Evolutionary conservation across 2,888 invertebrate genomes (phyloP).

Genomic region (Sphecodes monilicornis): DNA sequence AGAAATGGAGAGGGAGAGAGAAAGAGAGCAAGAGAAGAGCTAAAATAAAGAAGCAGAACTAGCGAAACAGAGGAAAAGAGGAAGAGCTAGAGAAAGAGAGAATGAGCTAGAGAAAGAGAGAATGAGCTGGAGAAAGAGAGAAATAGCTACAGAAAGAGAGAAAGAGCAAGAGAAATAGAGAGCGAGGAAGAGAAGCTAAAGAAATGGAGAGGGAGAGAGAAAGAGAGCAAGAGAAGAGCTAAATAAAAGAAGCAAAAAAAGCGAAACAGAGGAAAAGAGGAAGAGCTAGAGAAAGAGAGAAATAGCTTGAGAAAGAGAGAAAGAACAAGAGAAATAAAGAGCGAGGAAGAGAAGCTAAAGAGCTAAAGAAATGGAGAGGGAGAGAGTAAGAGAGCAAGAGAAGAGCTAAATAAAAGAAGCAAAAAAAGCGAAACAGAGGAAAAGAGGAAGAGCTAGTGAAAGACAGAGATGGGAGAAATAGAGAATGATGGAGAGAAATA

Average conservation of each 20-base stretch:
- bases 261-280: too few relatives aligned
- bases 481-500: conserved; percentile 9
- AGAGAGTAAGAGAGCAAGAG: too few relatives aligned
- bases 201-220: too few relatives aligned
- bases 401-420: too few relatives aligned
- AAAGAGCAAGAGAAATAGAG: conserved; percentile 11
- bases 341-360: too few relatives aligned
- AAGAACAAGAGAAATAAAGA: conserved; percentile 10
- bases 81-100: background rate
- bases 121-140: background rate
- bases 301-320: background rate
- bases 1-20: background rate
- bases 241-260: too few relatives aligned
- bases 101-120: background rate
- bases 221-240: too few relatives aligned
- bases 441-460: conserved; percentile 20
- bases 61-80: too few relatives aligned
- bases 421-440: too few relatives aligned
- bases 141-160: background rate
- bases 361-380: too few relatives aligned
- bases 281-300: background rate
- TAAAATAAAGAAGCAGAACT: too few relatives aligned
- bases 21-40: conserved; percentile 9
- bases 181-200: too few relatives aligned
- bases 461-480: background rate